These are phyloP conservation scores for Bradypus variegatus DNA, from an alignment of 2,797 vertebrate species.

Conservation along the genomic window DNA sequence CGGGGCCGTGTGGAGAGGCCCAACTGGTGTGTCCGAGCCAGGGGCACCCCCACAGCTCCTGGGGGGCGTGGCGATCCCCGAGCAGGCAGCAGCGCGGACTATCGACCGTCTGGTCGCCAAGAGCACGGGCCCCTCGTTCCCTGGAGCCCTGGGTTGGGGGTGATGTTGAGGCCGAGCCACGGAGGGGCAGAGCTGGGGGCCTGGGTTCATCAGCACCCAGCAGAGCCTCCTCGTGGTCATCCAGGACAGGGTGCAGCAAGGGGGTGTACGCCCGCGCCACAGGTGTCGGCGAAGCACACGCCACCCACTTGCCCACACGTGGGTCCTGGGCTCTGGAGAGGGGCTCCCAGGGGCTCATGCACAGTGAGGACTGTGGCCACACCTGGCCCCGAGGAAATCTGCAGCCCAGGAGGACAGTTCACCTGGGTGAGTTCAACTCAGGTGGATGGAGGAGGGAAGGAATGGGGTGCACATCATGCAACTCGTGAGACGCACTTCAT, in stretches of 20 bases:
- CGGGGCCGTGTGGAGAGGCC: not conserved
- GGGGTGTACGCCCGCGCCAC: not conserved
- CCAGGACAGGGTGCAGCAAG: not conserved
- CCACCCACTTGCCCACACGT: not conserved
- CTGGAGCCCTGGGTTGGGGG: too few species aligned
- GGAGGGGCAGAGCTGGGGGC: too few species aligned
- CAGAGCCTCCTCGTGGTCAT: too few species aligned
- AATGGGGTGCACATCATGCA: fast-evolving
- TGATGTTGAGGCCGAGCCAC: too few species aligned
- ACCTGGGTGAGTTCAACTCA: too few species aligned
- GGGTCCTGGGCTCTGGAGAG: not conserved
- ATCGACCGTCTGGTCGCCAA: too few species aligned
- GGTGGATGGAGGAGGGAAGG: too few species aligned
- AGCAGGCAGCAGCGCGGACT: too few species aligned
- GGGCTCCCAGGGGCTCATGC: not conserved
- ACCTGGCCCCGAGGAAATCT: not conserved
- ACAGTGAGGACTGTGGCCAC: not conserved
- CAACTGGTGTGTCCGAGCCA: fast-evolving
- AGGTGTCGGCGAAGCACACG: not conserved
- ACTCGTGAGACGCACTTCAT: too few species aligned
- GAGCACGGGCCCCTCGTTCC: too few species aligned
- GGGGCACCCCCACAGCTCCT: not conserved
- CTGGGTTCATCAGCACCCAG: too few species aligned
- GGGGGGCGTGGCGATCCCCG: too few species aligned
- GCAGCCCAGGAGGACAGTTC: not conserved